phyloP scores from a whole-genome alignment of 2,797 vertebrate genomes.

The Neostethus bicornis region DNA sequence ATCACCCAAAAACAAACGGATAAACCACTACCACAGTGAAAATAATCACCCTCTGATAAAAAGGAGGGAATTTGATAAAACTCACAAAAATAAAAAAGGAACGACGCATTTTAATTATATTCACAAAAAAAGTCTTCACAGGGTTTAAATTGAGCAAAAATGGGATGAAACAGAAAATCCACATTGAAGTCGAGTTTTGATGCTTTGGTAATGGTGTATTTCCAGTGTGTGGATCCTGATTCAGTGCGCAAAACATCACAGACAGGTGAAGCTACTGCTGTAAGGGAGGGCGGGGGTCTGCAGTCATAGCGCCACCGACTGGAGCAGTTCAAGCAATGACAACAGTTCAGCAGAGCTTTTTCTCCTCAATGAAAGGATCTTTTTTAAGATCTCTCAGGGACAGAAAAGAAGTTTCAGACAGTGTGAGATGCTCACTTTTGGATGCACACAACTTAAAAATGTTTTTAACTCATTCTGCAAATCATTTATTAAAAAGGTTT shows the following conservation, averaged over 20 bases:
- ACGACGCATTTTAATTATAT: conserved; percentile 39
- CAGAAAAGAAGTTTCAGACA: neutral
- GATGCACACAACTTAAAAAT: too few species aligned
- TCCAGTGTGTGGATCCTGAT: conserved; percentile 28
- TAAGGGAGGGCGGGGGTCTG: conserved; percentile 2
- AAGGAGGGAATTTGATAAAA: conserved; percentile 51
- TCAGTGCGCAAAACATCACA: conserved; percentile 45
- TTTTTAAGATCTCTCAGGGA: neutral
- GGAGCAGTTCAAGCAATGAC: conserved; percentile 15
- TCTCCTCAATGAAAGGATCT: conserved; percentile 1
- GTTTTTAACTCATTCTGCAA: too few species aligned
- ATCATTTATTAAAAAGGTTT: too few species aligned
- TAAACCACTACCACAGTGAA: conserved; percentile 60
- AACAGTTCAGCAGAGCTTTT: neutral
- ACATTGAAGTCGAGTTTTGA: neutral
- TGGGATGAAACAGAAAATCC: neutral
- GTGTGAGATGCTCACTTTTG: too few species aligned
- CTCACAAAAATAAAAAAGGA: conserved; percentile 58
- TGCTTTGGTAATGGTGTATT: conserved; percentile 23
- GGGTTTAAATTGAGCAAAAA: conserved; percentile 1
- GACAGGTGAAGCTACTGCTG: conserved; percentile 35
- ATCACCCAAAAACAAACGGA: conserved; percentile 58
- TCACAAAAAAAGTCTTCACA: neutral
- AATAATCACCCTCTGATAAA: conserved; percentile 39
- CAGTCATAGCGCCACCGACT: conserved; percentile 55